Evolutionary conservation across 1,140 invertebrate genomes (phyloP).

Genomic region (Gonatopus flavifemur): DNA sequence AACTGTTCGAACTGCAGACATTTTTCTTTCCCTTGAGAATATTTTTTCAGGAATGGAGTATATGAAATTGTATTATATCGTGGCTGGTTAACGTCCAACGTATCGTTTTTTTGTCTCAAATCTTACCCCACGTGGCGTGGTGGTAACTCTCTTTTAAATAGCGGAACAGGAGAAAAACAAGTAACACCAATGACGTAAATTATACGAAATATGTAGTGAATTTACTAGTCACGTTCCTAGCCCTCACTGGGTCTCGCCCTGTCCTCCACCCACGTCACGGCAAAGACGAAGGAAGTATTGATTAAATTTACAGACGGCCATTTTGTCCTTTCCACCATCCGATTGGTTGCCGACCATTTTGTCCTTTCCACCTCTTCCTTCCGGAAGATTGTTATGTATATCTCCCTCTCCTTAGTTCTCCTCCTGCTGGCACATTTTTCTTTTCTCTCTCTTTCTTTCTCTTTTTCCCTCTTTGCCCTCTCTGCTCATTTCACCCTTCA

Average conservation of each 20-base stretch:
- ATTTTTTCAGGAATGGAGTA: no score
- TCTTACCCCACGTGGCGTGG: no score
- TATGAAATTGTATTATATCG: no score
- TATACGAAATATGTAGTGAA: no score
- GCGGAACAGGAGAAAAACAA: no score
- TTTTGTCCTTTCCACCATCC: constrained; percentile 43
- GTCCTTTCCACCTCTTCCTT: constrained; percentile 29
- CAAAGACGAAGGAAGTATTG: constrained; percentile 49
- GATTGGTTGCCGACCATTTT: constrained; percentile 57
- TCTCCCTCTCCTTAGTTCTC: constrained; percentile 15
- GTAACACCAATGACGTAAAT: constrained; percentile 15
- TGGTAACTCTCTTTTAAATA: no score
- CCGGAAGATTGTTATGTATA: constrained; percentile 5
- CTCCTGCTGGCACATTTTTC: constrained; percentile 8
- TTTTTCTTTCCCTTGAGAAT: no score
- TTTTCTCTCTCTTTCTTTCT: background rate
- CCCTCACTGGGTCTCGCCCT: constrained; percentile 22
- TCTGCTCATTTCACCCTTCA: background rate
- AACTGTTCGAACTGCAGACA: no score
- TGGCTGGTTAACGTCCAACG: no score
- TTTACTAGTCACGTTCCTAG: constrained; percentile 42
- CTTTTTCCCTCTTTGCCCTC: constrained; percentile 1
- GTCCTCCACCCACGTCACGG: constrained; percentile 33
- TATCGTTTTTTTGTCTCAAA: no score
- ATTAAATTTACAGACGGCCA: constrained; percentile 57